Conservation (phyloP, 2,113 vertebrate genomes). For the Recurvirostra avosetta region DNA sequence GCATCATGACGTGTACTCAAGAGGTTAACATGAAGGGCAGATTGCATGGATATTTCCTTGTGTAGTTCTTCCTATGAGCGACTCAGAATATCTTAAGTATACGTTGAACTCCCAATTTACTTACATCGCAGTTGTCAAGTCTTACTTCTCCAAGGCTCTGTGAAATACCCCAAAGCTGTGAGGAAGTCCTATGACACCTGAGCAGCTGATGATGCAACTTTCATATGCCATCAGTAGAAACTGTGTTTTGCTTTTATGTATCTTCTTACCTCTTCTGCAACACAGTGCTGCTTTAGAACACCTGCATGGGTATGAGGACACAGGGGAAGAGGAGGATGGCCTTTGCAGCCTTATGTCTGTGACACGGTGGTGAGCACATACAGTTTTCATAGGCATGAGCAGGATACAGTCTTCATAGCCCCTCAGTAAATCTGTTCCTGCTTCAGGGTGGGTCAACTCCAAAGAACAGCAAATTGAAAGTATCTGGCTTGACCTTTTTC, state of each 20-base stretch:
- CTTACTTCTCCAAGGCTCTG: background rate
- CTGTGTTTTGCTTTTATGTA: background rate
- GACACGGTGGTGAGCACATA: background rate
- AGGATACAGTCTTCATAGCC: background rate
- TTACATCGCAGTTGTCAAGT: background rate
- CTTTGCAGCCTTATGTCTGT: background rate
- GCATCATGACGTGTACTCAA: background rate
- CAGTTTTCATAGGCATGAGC: background rate
- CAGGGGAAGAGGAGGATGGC: background rate
- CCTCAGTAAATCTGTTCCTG: background rate
- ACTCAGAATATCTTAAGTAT: background rate
- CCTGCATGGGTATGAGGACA: background rate
- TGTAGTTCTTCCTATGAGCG: background rate
- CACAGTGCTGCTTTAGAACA: background rate
- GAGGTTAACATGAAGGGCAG: background rate
- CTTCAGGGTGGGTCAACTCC: background rate
- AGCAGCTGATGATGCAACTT: background rate
- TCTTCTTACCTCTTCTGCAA: background rate
- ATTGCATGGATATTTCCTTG: background rate
- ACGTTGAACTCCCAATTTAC: background rate
- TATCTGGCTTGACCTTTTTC: background rate
- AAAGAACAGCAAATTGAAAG: background rate
- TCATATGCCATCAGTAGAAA: background rate
- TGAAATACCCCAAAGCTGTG: background rate
- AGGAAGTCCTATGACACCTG: background rate